A percentile compares a stretch with the other conserved stretches of the same genome.
These are phyloP conservation scores for Amblyopsis hoosieri DNA, from an alignment of 2,797 vertebrate genomes.

Conservation along the genomic window DNA sequence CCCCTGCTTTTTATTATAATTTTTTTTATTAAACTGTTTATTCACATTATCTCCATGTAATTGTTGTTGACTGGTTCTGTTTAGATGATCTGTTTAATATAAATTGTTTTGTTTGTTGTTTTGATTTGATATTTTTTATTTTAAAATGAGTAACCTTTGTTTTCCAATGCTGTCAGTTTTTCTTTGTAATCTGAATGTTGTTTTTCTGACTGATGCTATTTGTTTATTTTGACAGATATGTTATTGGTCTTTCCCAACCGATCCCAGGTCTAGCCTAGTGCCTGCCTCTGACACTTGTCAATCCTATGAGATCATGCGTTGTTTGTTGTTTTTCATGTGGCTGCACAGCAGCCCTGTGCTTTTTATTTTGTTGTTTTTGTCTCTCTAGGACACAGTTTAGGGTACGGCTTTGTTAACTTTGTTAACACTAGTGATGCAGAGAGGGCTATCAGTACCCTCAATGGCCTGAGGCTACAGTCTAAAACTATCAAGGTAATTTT, in stretches of 20 bases:
- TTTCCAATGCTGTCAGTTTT: conserved; percentile 24
- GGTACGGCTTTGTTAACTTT: conserved; percentile 99
- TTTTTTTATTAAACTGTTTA: conserved; percentile 29
- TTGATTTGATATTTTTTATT: not conserved
- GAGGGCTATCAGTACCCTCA: conserved; percentile 98
- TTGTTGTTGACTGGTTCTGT: no score
- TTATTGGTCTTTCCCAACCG: conserved; percentile 35
- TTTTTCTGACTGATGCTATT: conserved; percentile 1
- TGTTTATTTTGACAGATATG: not conserved
- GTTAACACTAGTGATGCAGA: conserved; percentile 97
- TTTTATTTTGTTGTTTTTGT: conserved; percentile 85
- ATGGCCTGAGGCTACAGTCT: conserved; percentile 98
- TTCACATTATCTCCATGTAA: no score
- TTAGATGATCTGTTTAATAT: no score
- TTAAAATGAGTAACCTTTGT: no score
- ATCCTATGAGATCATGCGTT: not conserved
- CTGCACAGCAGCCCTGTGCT: conserved; percentile 4
- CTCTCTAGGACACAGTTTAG: conserved; percentile 97
- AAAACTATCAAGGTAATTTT: conserved; percentile 99
- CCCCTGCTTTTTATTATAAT: not conserved
- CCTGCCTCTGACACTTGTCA: not conserved
- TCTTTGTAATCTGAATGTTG: conserved; percentile 6
- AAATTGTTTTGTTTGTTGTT: not conserved
- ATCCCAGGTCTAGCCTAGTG: conserved; percentile 17
- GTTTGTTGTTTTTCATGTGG: not conserved